A percentile compares a stretch with the other conserved stretches of the same genome.
These are phyloP conservation scores for Mus caroli DNA, from an alignment of 2,797 vertebrate genomes.

Conservation along the genomic window DNA sequence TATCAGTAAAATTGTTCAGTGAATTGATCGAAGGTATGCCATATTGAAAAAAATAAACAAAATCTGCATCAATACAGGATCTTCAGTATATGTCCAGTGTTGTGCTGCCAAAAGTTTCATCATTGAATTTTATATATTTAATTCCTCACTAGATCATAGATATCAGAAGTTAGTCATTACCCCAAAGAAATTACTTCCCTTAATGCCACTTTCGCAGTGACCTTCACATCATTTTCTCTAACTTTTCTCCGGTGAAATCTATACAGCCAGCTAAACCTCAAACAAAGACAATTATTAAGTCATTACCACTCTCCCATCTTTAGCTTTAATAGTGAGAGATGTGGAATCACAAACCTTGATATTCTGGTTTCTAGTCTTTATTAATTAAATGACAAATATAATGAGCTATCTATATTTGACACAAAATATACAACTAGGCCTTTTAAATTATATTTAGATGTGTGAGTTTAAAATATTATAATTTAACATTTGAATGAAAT, in stretches of 20 bases:
- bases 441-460: neutral
- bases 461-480: neutral
- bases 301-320: neutral
- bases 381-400: neutral
- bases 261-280: neutral
- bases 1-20: neutral
- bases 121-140: conserved; percentile 47
- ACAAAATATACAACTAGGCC: neutral
- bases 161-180: conserved; percentile 46
- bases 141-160: neutral
- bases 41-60: neutral
- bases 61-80: neutral
- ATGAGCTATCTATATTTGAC: neutral
- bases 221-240: conserved; percentile 1
- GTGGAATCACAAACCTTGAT: neutral
- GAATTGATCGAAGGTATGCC: neutral
- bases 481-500: neutral
- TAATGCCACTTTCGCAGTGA: conserved; percentile 23
- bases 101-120: neutral
- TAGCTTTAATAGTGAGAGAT: conserved; percentile 22
- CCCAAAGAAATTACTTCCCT: conserved; percentile 34
- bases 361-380: neutral
- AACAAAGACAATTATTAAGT: conserved; percentile 17
- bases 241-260: neutral
- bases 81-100: neutral